A percentile compares a stretch with the other conserved stretches of the same genome.
These are phyloP conservation scores for Bombyx mori DNA, from an alignment of 1,140 invertebrate genomes.

Conservation along the genomic window ASM3026992v2 NC_085123.1:4173001-4173500, in stretches of 20 bases:
- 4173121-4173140: constrained; percentile 78
- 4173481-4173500: too few species aligned
- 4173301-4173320: background rate
- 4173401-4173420: too few species aligned
- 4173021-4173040: too few species aligned
- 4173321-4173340: background rate
- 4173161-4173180: constrained; percentile 90
- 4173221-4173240: constrained; percentile 90
- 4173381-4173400: too few species aligned
- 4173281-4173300: background rate
- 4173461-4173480: too few species aligned
- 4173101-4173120: constrained; percentile 51
- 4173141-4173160: constrained; percentile 95
- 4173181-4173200: constrained; percentile 88
- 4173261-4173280: constrained; percentile 97
- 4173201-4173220: constrained; percentile 87
- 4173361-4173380: too few species aligned
- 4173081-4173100: constrained; percentile 45
- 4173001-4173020: too few species aligned
- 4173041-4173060: too few species aligned
- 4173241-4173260: constrained; percentile 89
- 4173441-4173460: too few species aligned
- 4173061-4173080: background rate
- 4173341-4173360: too few species aligned
- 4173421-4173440: too few species aligned